Conservation (phyloP, 2,113 vertebrate genomes). For the Ictidomys tridecemlineatus region DNA sequence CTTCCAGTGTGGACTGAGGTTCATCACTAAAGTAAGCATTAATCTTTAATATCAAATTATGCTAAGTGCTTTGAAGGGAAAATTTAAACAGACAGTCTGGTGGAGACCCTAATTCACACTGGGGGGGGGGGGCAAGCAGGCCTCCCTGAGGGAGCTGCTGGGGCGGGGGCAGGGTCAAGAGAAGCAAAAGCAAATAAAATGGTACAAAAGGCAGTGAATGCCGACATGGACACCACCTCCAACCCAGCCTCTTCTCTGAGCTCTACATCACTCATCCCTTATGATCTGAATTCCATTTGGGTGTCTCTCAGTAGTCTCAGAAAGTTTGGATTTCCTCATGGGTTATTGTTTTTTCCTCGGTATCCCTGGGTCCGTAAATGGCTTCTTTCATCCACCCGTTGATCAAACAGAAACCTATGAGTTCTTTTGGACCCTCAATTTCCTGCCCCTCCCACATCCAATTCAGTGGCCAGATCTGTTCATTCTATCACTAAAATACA, state of each 20-base stretch:
- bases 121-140: neutral
- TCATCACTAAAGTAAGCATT: slow-evolving; percentile 34
- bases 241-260: neutral
- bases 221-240: neutral
- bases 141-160: neutral
- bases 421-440: neutral
- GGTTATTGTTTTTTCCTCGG: neutral
- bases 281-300: neutral
- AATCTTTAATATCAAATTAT: slow-evolving; percentile 50
- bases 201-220: neutral
- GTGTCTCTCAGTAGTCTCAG: neutral
- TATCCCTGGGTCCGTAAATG: neutral
- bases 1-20: neutral
- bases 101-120: neutral
- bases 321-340: slow-evolving; percentile 15
- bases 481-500: neutral
- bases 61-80: slow-evolving; percentile 12
- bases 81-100: neutral
- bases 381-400: neutral
- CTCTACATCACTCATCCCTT: neutral
- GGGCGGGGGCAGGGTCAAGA: neutral
- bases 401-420: neutral
- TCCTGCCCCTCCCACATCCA: neutral
- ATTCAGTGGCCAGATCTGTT: neutral
- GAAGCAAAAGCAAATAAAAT: neutral